phyloP scores from a whole-genome alignment of 2,113 vertebrate species.

The Ammodytes marinus region DNA sequence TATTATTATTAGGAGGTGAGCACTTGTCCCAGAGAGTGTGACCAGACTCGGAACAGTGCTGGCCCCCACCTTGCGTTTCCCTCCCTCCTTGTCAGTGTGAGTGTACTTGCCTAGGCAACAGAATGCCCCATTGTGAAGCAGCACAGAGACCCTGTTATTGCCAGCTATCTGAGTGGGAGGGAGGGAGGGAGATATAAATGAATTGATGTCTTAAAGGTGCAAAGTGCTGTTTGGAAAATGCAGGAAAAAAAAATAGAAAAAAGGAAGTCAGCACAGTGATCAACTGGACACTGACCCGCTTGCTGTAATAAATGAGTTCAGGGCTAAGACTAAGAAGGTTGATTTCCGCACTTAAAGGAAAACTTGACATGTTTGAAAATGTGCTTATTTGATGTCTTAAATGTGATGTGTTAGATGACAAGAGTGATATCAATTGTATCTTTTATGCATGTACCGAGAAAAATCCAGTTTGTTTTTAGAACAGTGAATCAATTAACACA shows the following conservation, averaged over 20 bases:
- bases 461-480: background rate
- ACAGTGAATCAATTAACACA: background rate
- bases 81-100: conserved; percentile 45
- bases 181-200: conserved; percentile 40
- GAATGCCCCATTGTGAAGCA: conserved; percentile 78
- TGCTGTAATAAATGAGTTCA: background rate
- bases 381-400: background rate
- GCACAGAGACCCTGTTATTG: conserved; percentile 82
- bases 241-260: conserved; percentile 19
- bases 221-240: conserved; percentile 28
- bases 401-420: background rate
- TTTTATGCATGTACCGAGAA: background rate
- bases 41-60: conserved; percentile 25
- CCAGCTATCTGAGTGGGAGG: conserved; percentile 64
- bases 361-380: conserved; percentile 13
- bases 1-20: conserved; percentile 43
- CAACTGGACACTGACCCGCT: background rate
- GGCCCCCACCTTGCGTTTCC: conserved; percentile 38
- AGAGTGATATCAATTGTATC: conserved; percentile 9
- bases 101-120: conserved; percentile 68
- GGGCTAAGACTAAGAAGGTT: background rate
- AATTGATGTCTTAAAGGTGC: conserved; percentile 45
- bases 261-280: conserved; percentile 9
- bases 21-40: conserved; percentile 56
- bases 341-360: conserved; percentile 9